Evolutionary conservation across 64 coral and sea anemone genomes (phyloP), one percentile per base, ranked within the genome.

Genomic region (Pocillopora damicornis): DNA sequence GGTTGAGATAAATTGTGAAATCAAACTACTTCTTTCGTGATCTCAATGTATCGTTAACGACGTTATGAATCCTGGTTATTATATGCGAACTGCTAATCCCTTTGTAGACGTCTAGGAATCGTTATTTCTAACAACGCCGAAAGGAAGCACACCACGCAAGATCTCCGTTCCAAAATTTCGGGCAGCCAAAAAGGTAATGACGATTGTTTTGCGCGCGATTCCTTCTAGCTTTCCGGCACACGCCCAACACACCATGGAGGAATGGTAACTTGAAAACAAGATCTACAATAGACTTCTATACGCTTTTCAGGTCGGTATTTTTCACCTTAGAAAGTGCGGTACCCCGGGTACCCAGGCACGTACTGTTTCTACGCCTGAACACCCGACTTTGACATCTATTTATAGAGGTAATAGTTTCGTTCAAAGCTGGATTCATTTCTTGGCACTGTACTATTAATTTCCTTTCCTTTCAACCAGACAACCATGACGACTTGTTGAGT

Each of bases 71-170:
- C 67, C 22, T 23, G 22, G 67, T n/a, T 23, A 71, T 22, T 18
- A 71, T 71, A 23, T n/a, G 67, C 64, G 4, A 85, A 20, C 22
- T 72, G 81, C 16, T 85, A 85, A 85, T 85, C 81, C 81, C 63
- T 85, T 85, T 38, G 57, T 11, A 18, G 81, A 85, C 9, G 61
- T 85, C 81, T 72, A 38, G 2, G 61, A 15, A n/a, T 26, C 38
- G 64, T 42, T 13, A 20, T 85, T 84, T 73, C 65, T 42, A 63
- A 72, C 22, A 63, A 15, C 30, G 23, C 61, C 61, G 34, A 68
- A 83, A 83, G 63, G 65, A 73, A 15, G 71, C 75, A 77, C 75
- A 38, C 75, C 20, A 56, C 34, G 15, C 34, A 16, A 15, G 37
- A 57, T 57, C 10, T 13, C 11, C 9, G 35, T 35, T 37, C 4